Base-by-base conservation (phyloP, 2,797 vertebrate species). In the Harpagifer antarcticus region DNA sequence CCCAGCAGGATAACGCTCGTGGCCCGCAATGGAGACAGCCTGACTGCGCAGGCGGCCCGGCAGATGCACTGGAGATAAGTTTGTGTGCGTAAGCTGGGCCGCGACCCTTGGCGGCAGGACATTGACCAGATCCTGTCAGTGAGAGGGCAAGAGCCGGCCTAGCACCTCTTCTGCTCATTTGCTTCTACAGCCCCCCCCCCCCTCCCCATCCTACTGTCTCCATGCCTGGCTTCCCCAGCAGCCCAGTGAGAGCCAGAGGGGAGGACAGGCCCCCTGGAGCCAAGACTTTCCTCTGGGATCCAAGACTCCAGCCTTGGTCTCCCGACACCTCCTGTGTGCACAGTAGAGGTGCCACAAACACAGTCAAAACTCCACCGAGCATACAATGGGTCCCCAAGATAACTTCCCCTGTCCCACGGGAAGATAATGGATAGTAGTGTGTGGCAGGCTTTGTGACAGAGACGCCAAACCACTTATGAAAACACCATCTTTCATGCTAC, bases 81-180 rank as follows among this genome's bases (percentile, higher is more conserved):
- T 97, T 98, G 97, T 98, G 96, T 97, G 97, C 93, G 96, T 97
- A 98, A 98, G 97, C 97, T 90, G 86, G 97, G 97, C 96, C 96
- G 89, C 95, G 96, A 98, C 97, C 97, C 97, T 94, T 96, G 89
- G 96, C 95, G 80, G 96, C 97, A 97, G 97, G 97, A 99, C 98
- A 97, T 95, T 99, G 97, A 98, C 97, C 98, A 99, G 98, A 98
- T 96, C 97, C 97, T 98, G 97, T 98, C 97, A 97, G 96, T 82
- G 89, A 96, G 94, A 96, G 97, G 96, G 96, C 96, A 95, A 95
- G 94, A 95, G 94, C 94, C 81, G 79, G 85, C 85, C 88, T 77
- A 82, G 86, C 84, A 86, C 89, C 89, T 87, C 91, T 88, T 85
- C 79, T 90, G 79, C 86, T 88, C 88, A 55, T 81, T 86, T 75